Evolutionary conservation across 1,140 invertebrate genomes (phyloP).

Genomic region (Glossosoma conforme): DNA sequence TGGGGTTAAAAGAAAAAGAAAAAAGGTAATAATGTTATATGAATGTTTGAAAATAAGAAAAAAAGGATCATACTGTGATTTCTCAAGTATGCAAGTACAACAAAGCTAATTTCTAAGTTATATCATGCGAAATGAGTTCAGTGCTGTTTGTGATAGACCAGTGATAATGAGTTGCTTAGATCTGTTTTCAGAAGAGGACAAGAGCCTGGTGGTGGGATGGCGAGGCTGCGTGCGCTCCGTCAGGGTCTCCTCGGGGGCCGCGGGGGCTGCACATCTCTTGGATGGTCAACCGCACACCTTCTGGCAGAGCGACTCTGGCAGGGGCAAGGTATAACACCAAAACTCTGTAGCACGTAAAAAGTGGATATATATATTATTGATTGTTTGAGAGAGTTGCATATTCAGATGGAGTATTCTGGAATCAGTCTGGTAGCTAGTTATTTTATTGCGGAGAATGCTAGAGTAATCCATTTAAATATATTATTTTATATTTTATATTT

Average conservation of each 20-base stretch:
- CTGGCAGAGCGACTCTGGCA: slow-evolving; percentile 46
- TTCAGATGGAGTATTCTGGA: no score
- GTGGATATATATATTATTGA: no score
- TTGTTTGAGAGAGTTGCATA: no score
- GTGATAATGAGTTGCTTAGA: neutral
- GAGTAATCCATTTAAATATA: neutral
- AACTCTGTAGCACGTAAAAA: no score
- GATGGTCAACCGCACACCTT: slow-evolving; percentile 45
- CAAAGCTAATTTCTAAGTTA: no score
- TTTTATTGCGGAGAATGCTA: neutral
- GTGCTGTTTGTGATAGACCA: neutral
- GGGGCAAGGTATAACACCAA: slow-evolving; percentile 38
- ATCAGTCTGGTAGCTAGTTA: neutral
- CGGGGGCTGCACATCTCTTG: slow-evolving; percentile 40
- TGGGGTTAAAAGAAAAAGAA: no score
- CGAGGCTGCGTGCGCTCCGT: slow-evolving; percentile 41
- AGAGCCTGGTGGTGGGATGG: slow-evolving; percentile 40
- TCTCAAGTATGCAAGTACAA: no score
- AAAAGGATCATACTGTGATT: no score
- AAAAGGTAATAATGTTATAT: no score
- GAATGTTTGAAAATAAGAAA: no score
- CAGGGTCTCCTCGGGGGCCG: slow-evolving; percentile 42
- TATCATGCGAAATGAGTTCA: no score
- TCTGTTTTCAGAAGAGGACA: neutral
- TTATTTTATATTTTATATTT: neutral